Percentiles rank a stretch among this genome's conserved stretches.
Conservation (phyloP, 2,888 invertebrate species). For the Timema cristinae region DNA sequence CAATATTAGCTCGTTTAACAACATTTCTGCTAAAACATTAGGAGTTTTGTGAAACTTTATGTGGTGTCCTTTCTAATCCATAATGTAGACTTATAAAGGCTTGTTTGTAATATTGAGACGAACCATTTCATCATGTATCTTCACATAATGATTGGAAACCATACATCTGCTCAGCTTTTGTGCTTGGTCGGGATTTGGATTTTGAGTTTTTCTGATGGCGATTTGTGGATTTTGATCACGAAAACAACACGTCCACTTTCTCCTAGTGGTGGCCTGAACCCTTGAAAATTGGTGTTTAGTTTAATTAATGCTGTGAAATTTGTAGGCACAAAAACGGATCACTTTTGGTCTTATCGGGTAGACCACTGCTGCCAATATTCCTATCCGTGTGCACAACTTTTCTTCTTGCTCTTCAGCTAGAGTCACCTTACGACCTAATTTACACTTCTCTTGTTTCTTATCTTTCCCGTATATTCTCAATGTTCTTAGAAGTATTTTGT, state of each 20-base stretch:
- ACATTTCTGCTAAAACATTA: neutral
- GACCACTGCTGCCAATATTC: neutral
- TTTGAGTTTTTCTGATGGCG: too few relatives aligned
- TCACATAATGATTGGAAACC: neutral
- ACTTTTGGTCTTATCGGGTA: conserved; percentile 6
- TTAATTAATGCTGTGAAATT: neutral
- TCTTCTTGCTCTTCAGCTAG: neutral
- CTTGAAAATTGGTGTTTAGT: neutral
- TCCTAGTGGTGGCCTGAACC: conserved; percentile 1
- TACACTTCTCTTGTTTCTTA: neutral
- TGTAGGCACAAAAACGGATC: conserved; percentile 3
- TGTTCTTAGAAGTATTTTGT: conserved; percentile 7
- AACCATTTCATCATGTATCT: neutral
- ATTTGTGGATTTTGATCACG: neutral
- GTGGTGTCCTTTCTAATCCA: neutral
- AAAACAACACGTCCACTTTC: neutral
- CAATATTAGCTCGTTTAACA: conserved; percentile 1
- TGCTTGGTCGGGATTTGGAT: too few relatives aligned
- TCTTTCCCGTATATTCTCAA: neutral
- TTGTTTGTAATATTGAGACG: conserved; percentile 1
- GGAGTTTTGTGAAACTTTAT: neutral
- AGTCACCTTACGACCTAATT: too few relatives aligned
- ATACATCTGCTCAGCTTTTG: too few relatives aligned
- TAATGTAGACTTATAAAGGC: neutral
- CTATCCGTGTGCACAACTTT: conserved; percentile 4